phyloP scores from a whole-genome alignment of 2,113 vertebrate genomes.

The Hassar affinis region DNA sequence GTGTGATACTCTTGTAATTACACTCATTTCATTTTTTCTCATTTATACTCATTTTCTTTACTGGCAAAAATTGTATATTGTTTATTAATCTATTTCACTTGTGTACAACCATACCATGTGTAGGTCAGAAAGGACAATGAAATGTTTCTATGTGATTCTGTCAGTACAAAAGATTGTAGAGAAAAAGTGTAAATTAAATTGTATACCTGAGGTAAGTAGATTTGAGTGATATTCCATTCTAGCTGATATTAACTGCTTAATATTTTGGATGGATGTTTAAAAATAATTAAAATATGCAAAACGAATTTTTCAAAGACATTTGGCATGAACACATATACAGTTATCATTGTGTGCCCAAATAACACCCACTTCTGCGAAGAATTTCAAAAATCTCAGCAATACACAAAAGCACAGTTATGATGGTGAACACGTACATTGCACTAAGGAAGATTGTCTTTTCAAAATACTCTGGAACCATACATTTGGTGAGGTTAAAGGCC shows the following conservation, averaged over 20 bases:
- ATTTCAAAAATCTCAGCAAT: slow-evolving; percentile 77
- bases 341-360: slow-evolving; percentile 65
- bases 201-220: slow-evolving; percentile 1
- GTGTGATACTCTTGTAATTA: not conserved
- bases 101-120: not conserved
- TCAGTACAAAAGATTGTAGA: not conserved
- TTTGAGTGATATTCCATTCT: slow-evolving; percentile 42
- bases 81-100: not conserved
- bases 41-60: no score
- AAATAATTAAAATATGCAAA: slow-evolving; percentile 40
- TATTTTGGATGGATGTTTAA: slow-evolving; percentile 55
- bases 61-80: slow-evolving; percentile 14
- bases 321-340: not conserved
- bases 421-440: slow-evolving; percentile 77
- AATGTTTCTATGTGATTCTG: not conserved
- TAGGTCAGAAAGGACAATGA: slow-evolving; percentile 4
- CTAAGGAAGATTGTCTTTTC: slow-evolving; percentile 81
- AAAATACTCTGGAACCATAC: slow-evolving; percentile 77
- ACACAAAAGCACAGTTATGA: slow-evolving; percentile 73
- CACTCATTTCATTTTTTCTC: not conserved
- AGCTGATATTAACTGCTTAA: slow-evolving; percentile 63
- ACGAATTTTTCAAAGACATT: not conserved
- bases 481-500: slow-evolving; percentile 66
- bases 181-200: slow-evolving; percentile 10
- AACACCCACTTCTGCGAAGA: slow-evolving; percentile 69